These are phyloP conservation scores for Ericerus pela DNA, from an alignment of 1,140 invertebrate species.

Conservation along the genomic window DNA sequence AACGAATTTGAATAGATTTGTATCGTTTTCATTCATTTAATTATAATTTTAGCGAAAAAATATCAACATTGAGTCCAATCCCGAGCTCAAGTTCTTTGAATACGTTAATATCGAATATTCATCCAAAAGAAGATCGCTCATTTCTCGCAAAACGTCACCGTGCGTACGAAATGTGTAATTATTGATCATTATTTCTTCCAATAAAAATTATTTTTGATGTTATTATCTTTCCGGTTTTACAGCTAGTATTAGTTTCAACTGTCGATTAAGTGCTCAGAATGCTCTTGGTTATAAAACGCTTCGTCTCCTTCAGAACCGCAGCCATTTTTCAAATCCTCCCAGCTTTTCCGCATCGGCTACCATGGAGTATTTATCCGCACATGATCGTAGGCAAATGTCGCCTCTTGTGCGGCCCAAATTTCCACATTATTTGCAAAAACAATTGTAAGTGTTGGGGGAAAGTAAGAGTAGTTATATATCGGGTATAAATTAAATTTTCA, in stretches of 20 bases:
- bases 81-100: slow-evolving; percentile 45
- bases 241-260: neutral
- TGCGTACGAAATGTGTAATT: neutral
- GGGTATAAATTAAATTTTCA: neutral
- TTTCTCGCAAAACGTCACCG: neutral
- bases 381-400: slow-evolving; percentile 22
- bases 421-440: neutral
- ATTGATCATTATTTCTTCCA: neutral
- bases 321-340: slow-evolving; percentile 28
- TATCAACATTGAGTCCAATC: slow-evolving; percentile 60
- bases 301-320: slow-evolving; percentile 49
- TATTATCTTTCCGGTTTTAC: neutral
- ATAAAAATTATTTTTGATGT: neutral
- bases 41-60: slow-evolving; percentile 16
- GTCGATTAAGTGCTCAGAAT: slow-evolving; percentile 39
- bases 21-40: slow-evolving; percentile 7
- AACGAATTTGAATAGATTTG: slow-evolving; percentile 5
- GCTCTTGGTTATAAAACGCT: slow-evolving; percentile 67
- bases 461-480: neutral
- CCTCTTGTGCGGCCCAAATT: slow-evolving; percentile 18
- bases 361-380: slow-evolving; percentile 20
- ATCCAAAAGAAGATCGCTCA: neutral
- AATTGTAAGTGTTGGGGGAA: neutral
- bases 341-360: slow-evolving; percentile 19
- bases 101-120: slow-evolving; percentile 17